These are phyloP conservation scores for Lampris incognitus DNA, from an alignment of 2,113 vertebrate species.

Conservation along the genomic window DNA sequence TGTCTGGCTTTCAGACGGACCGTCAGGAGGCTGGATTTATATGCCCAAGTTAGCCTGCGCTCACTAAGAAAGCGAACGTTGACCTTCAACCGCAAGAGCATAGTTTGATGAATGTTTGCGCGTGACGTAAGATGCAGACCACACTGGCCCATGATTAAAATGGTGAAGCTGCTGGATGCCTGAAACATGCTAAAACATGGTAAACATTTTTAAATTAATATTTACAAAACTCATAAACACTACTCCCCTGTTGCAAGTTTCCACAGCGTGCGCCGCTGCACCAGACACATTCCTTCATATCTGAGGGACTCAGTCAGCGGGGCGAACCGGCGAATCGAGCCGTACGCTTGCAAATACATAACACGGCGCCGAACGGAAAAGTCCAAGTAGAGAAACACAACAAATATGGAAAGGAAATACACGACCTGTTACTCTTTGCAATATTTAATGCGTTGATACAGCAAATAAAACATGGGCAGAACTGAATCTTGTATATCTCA, in stretches of 20 bases:
- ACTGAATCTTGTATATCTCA: background rate
- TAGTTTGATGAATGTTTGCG: conserved; percentile 41
- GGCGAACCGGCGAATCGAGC: conserved; percentile 26
- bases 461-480: conserved; percentile 9
- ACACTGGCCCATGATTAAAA: conserved; percentile 38
- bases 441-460: conserved; percentile 21
- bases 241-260: conserved; percentile 56
- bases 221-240: conserved; percentile 69
- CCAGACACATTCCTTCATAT: conserved; percentile 46
- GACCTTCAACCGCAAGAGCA: conserved; percentile 54
- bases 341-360: background rate
- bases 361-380: background rate
- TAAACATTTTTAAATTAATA: conserved; percentile 69
- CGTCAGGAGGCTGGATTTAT: conserved; percentile 67
- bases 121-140: conserved; percentile 43
- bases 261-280: conserved; percentile 41
- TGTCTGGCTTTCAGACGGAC: conserved; percentile 44
- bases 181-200: conserved; percentile 37
- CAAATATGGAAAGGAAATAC: background rate
- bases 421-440: background rate
- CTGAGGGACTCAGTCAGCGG: conserved; percentile 15
- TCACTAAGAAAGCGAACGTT: conserved; percentile 39
- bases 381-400: background rate
- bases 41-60: conserved; percentile 57
- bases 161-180: background rate